These are phyloP conservation scores for Choreutis nemorana DNA, from an alignment of 2,888 invertebrate genomes.

Conservation along the genomic window DNA sequence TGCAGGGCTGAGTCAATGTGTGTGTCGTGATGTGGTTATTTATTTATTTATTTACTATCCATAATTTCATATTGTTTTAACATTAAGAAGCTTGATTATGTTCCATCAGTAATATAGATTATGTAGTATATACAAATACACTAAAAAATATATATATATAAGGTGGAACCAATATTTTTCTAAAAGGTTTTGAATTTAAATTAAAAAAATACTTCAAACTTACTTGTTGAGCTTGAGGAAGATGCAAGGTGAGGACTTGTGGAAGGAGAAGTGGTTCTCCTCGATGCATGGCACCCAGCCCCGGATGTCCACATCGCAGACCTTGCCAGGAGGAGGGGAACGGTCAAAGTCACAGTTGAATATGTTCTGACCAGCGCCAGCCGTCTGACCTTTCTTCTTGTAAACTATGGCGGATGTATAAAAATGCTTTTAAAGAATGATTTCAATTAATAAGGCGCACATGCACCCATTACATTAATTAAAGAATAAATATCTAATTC, in stretches of 20 bases:
- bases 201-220: slow-evolving; percentile 5
- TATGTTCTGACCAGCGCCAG: slow-evolving; percentile 78
- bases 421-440: too few relatives aligned
- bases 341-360: slow-evolving; percentile 75
- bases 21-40: too few relatives aligned
- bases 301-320: slow-evolving; percentile 86
- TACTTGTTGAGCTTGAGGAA: slow-evolving; percentile 90
- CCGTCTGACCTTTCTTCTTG: slow-evolving; percentile 75
- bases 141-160: not conserved
- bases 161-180: not conserved
- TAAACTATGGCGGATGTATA: too few relatives aligned
- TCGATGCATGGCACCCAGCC: slow-evolving; percentile 81
- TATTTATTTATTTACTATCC: not conserved
- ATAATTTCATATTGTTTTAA: too few relatives aligned
- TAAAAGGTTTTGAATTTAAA: too few relatives aligned
- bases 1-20: too few relatives aligned
- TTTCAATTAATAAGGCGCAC: too few relatives aligned
- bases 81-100: too few relatives aligned
- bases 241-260: slow-evolving; percentile 92
- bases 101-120: too few relatives aligned
- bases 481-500: too few relatives aligned
- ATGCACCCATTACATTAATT: too few relatives aligned
- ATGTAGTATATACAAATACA: too few relatives aligned
- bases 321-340: slow-evolving; percentile 75
- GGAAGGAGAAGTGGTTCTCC: slow-evolving; percentile 89